phyloP scores from a whole-genome alignment of 2,888 invertebrate genomes.

The Opisthograptis luteolata region DNA sequence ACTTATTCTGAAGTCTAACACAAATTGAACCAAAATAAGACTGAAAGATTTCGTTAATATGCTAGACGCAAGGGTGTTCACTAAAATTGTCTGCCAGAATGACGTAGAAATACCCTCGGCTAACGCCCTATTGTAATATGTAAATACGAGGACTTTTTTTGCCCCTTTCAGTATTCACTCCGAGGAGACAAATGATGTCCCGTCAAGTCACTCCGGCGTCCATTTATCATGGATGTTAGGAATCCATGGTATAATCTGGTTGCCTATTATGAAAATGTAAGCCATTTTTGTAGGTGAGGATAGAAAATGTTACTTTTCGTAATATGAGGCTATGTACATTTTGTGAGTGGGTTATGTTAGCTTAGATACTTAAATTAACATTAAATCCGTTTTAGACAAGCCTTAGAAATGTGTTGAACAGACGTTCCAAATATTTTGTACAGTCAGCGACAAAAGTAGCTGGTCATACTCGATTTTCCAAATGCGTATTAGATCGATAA shows the following conservation, averaged over 20 bases:
- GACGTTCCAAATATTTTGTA: too few species aligned
- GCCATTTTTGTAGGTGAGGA: slow-evolving; percentile 13
- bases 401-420: too few species aligned
- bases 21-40: too few species aligned
- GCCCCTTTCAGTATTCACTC: slow-evolving; percentile 43
- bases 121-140: slow-evolving; percentile 50
- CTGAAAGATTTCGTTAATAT: too few species aligned
- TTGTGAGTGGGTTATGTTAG: background rate
- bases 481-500: too few species aligned
- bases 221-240: slow-evolving; percentile 62
- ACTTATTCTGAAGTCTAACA: too few species aligned
- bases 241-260: slow-evolving; percentile 47
- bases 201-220: slow-evolving; percentile 54
- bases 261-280: slow-evolving; percentile 29
- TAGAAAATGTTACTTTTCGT: slow-evolving; percentile 3
- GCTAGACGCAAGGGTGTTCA: too few species aligned
- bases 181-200: slow-evolving; percentile 61
- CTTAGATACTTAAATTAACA: too few species aligned
- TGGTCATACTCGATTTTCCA: too few species aligned
- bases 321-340: background rate
- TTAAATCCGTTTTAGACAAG: too few species aligned
- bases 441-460: too few species aligned
- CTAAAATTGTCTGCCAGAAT: slow-evolving; percentile 7
- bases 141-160: slow-evolving; percentile 64
- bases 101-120: slow-evolving; percentile 9